Evolutionary conservation across 2,797 vertebrate species (phyloP).

Genomic region (Pogoniulus pusillus): DNA sequence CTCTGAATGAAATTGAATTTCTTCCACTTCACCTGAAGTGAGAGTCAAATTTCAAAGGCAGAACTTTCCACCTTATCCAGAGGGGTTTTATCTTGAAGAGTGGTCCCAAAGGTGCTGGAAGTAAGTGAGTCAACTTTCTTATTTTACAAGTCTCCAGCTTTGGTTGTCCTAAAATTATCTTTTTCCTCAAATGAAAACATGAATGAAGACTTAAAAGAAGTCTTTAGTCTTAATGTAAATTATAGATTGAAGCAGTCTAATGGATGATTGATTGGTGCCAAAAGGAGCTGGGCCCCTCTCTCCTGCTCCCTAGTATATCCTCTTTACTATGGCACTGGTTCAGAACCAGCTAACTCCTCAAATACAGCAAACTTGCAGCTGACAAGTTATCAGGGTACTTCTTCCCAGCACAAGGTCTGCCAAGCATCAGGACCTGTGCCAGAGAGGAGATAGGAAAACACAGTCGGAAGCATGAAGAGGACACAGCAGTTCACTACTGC

Average conservation of each 20-base stretch:
- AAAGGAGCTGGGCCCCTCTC: neutral
- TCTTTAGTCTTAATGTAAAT: neutral
- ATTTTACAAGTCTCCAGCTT: neutral
- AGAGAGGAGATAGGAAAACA: neutral
- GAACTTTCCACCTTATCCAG: neutral
- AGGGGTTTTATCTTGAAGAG: neutral
- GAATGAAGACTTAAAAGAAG: neutral
- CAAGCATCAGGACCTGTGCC: neutral
- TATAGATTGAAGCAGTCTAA: neutral
- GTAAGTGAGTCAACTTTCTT: neutral
- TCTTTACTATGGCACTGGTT: neutral
- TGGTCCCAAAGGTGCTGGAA: neutral
- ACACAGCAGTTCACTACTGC: neutral
- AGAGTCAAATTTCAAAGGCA: neutral
- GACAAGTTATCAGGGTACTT: neutral
- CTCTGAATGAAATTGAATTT: neutral
- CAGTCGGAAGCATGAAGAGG: neutral
- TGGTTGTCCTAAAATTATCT: neutral
- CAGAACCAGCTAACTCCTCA: neutral
- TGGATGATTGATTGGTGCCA: neutral
- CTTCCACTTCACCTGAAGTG: neutral
- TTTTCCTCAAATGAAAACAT: neutral
- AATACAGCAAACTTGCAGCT: neutral
- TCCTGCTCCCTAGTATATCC: accelerated
- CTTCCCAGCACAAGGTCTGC: neutral